phyloP scores from a whole-genome alignment of 2,888 invertebrate genomes.

The Achlya flavicornis region DNA sequence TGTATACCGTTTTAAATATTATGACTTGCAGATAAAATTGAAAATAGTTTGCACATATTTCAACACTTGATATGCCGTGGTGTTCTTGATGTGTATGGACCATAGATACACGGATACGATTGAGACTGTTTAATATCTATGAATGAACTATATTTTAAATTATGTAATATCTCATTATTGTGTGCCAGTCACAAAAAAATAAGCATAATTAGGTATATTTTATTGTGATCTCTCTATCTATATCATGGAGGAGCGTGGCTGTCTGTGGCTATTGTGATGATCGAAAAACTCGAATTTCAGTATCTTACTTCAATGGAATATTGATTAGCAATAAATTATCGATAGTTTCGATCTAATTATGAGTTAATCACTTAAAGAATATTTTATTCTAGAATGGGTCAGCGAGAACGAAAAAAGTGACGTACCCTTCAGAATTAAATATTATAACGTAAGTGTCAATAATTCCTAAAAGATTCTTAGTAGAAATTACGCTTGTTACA shows the following conservation, averaged over 20 bases:
- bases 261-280: background rate
- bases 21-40: background rate
- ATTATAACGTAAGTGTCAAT: too few relatives aligned
- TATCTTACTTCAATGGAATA: background rate
- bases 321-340: background rate
- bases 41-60: background rate
- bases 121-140: conserved; percentile 31
- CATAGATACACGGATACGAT: background rate
- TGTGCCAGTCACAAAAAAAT: conserved; percentile 12
- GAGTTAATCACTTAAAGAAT: background rate
- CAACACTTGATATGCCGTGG: background rate
- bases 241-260: background rate
- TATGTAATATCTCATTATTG: background rate
- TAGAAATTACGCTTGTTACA: too few relatives aligned
- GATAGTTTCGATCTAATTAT: background rate
- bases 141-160: conserved; percentile 32
- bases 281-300: background rate
- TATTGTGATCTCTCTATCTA: conserved; percentile 23
- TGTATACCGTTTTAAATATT: background rate
- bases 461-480: too few relatives aligned
- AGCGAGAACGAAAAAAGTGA: background rate
- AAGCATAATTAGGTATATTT: conserved; percentile 10
- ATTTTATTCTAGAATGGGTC: background rate
- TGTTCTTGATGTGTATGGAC: conserved; percentile 9
- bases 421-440: background rate